phyloP scores from a whole-genome alignment of 2,797 vertebrate species.

The Tapera naevia region DNA sequence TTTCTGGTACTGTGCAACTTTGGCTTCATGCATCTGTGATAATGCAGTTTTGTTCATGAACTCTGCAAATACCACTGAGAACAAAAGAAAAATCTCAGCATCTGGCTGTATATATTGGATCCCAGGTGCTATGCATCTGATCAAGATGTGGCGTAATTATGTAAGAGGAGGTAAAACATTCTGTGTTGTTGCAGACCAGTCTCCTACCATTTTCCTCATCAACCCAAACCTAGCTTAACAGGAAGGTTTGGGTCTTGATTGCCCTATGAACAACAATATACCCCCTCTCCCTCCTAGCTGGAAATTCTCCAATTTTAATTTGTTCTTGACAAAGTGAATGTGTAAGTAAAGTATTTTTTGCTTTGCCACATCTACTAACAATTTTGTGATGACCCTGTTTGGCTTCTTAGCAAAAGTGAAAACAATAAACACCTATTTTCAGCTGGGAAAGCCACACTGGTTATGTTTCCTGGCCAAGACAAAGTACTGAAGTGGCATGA shows the following conservation, averaged over 20 bases:
- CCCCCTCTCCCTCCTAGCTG: background rate
- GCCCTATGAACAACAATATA: background rate
- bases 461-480: constrained; percentile 16
- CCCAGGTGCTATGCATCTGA: background rate
- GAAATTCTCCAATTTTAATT: background rate
- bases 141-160: background rate
- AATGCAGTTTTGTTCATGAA: background rate
- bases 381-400: background rate
- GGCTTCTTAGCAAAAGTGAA: constrained; percentile 26
- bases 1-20: background rate
- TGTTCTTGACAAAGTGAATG: background rate
- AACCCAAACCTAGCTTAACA: background rate
- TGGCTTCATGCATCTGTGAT: background rate
- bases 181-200: background rate
- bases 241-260: background rate
- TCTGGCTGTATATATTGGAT: background rate
- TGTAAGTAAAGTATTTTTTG: background rate
- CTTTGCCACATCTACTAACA: background rate
- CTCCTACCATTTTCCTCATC: background rate
- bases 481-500: constrained; percentile 9
- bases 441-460: constrained; percentile 28
- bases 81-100: background rate
- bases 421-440: constrained; percentile 50
- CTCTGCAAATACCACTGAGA: background rate
- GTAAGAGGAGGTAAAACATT: background rate